Base-by-base conservation (phyloP, 2,888 invertebrate genomes). In the Drosophila limbata region DNA sequence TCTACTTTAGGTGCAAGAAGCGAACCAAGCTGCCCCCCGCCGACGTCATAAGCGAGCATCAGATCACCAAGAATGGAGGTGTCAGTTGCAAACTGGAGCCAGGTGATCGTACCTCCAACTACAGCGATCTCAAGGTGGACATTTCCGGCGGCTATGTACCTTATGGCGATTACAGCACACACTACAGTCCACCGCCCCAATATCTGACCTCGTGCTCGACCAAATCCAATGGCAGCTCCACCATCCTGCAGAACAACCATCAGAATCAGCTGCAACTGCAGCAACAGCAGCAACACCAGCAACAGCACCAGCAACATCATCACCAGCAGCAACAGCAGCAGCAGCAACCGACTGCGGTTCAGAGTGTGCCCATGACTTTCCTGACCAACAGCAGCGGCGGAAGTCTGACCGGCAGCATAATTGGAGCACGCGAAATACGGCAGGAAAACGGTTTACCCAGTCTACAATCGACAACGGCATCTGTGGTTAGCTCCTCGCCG, bases 41-140 rank as follows among this genome's bases (percentile, higher is more conserved):
- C 28, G 92, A 92, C 65, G 92, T 92, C 28, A 92, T 92, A n/a
- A 92, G 91, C 56, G 92, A 92, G 73, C 93, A 93, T 73, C 94
- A 95, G 79, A 92, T 92, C 33, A 92, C 90, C 6, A 92, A 92
- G 70, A 91, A 91, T 19, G 90, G 91, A 13, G 84, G 89, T 0
- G 96, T 96, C 91, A 90, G 88, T 28, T 91, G 91, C 65, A 92
- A 92, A 72, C 79, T 91, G 83, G 92, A 92, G 55, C 77, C 92
- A 0, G 97, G 97, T 66, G 98, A 98, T 91, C 94, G 97, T 79
- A 97, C 97, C 88, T 98, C 98, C 56, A 97, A 97, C 91, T 97
- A 98, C 88, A 98, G 98, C 78, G 98, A 98, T 93, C 93, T 98
- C 91, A 98, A 98, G 93, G 94, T 97, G 77, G 98, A 98, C 92